A percentile compares a stretch with the other conserved stretches of the same genome.
phyloP scores from a whole-genome alignment of 92 coral and sea anemone genomes.

The Chrysogorgia sp. region DNA sequence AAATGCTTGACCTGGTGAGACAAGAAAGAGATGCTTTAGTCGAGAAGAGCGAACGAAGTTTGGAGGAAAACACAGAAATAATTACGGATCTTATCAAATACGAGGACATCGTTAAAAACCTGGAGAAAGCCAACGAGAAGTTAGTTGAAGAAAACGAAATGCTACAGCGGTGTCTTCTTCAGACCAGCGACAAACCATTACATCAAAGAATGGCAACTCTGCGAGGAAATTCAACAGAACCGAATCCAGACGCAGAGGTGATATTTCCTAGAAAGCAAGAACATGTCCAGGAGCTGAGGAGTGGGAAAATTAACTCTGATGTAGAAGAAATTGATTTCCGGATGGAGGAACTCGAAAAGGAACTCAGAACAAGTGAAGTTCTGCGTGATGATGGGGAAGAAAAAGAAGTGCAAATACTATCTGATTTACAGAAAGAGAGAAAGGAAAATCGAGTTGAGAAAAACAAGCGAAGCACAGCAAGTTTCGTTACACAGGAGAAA shows the following conservation, averaged over 20 bases:
- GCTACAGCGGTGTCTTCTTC: background rate
- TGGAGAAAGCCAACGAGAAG: conserved; percentile 25
- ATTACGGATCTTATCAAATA: conserved; percentile 64
- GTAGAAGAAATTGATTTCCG: background rate
- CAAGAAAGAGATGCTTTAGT: conserved; percentile 25
- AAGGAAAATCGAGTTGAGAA: background rate
- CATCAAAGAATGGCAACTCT: background rate
- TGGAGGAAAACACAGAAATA: conserved; percentile 69
- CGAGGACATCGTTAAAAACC: conserved; percentile 30
- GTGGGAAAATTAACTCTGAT: background rate
- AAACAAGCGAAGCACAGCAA: background rate
- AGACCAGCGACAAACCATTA: background rate
- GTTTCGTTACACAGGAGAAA: no score
- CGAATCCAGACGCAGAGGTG: background rate
- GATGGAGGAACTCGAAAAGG: background rate
- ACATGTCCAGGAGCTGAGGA: background rate
- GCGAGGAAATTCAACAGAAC: background rate
- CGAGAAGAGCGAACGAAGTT: conserved; percentile 47
- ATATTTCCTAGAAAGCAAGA: background rate
- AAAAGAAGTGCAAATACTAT: background rate
- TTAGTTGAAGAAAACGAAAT: conserved; percentile 16
- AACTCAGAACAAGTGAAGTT: background rate
- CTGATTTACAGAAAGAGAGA: background rate
- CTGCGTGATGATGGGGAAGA: background rate
- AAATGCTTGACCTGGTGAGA: background rate